Evolutionary conservation across 2,113 vertebrate species (phyloP).

Genomic region (Albula goreensis): DNA sequence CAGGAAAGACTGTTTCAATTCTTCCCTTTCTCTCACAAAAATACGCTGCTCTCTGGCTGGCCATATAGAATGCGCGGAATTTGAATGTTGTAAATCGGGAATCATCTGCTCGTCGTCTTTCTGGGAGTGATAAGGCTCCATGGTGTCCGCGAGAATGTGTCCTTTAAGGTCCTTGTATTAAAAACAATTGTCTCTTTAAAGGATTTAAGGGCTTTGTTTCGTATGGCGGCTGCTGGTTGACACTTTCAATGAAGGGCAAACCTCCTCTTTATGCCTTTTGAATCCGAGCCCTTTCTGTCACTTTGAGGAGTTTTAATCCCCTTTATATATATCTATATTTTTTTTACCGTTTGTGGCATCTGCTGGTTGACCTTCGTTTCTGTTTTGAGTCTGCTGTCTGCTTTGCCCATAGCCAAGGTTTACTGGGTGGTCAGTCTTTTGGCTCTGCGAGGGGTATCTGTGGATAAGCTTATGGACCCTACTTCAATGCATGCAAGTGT

Average conservation of each 20-base stretch:
- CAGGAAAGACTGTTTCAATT: conserved; percentile 30
- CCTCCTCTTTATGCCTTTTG: conserved; percentile 18
- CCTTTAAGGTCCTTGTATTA: conserved; percentile 21
- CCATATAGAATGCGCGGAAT: conserved; percentile 21
- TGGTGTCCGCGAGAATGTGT: conserved; percentile 17
- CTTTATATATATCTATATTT: conserved; percentile 16
- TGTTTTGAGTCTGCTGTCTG: neutral
- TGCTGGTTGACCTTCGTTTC: conserved; percentile 23
- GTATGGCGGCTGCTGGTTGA: conserved; percentile 13
- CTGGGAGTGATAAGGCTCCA: conserved; percentile 23
- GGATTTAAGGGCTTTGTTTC: conserved; percentile 20
- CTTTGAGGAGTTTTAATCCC: conserved; percentile 14
- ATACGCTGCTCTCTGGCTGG: neutral
- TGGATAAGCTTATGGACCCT: neutral
- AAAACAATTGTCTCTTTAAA: conserved; percentile 22
- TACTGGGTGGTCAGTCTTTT: neutral
- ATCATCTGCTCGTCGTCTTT: conserved; percentile 31
- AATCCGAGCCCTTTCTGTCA: conserved; percentile 16
- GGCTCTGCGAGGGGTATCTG: neutral
- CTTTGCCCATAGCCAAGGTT: neutral
- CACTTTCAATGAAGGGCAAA: conserved; percentile 25
- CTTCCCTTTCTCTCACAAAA: conserved; percentile 21
- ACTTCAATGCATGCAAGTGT: neutral
- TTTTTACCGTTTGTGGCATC: conserved; percentile 22
- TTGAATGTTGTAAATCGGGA: conserved; percentile 28